These are phyloP conservation scores for Phodopus roborovskii DNA, from an alignment of 2,113 vertebrate genomes.

Conservation along the genomic window DNA sequence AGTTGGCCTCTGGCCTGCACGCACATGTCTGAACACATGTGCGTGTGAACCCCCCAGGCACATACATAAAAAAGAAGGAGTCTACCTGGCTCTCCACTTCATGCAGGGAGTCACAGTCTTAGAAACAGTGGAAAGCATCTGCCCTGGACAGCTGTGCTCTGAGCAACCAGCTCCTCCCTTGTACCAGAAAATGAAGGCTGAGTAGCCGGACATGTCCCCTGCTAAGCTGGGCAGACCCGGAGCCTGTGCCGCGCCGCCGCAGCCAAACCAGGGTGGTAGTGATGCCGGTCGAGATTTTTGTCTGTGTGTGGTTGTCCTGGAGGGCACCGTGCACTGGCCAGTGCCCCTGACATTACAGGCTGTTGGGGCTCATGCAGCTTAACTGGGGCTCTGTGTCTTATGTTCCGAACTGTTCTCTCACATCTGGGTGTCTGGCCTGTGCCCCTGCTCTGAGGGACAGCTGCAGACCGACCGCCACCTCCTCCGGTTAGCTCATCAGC, in stretches of 20 bases:
- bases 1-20: neutral
- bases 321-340: neutral
- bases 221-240: neutral
- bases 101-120: neutral
- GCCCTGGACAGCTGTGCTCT: neutral
- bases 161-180: neutral
- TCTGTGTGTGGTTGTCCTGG: neutral
- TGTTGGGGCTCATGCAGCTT: neutral
- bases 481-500: neutral
- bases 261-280: neutral
- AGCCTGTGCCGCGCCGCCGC: neutral
- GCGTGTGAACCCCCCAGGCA: neutral
- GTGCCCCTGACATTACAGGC: neutral
- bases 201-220: neutral
- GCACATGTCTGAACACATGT: neutral
- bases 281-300: neutral
- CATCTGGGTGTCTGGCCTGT: slow-evolving; percentile 37
- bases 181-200: neutral
- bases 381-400: neutral
- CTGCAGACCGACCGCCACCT: neutral
- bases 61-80: neutral
- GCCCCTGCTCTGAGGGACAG: neutral
- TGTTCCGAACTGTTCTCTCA: neutral
- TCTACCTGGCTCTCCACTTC: neutral
- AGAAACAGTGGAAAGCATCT: neutral